phyloP scores from a whole-genome alignment of 2,797 vertebrate genomes.

The Ibycter americanus region DNA sequence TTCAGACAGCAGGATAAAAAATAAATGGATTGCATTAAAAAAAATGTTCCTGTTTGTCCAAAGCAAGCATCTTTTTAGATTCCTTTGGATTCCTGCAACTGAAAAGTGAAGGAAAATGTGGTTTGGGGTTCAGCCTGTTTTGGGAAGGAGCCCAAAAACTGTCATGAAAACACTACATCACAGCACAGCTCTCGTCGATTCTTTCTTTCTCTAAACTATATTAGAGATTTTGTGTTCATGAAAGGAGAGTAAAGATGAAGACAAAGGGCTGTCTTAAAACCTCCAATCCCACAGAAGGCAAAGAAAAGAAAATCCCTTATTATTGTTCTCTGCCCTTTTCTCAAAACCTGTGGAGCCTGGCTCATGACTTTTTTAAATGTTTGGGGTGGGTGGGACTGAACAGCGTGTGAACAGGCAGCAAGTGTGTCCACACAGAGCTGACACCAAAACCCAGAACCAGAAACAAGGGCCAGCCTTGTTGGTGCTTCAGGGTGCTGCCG shows the following conservation, averaged over 20 bases:
- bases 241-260: neutral
- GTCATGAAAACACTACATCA: neutral
- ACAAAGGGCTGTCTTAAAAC: neutral
- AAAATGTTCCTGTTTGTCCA: constrained; percentile 10
- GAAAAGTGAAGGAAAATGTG: neutral
- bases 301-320: neutral
- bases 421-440: neutral
- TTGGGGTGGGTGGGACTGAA: neutral
- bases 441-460: neutral
- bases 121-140: neutral
- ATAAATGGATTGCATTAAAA: neutral
- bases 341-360: neutral
- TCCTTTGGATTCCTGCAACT: neutral
- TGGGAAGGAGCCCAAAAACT: neutral
- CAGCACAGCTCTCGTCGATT: neutral
- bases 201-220: neutral
- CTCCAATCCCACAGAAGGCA: neutral
- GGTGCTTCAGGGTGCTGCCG: neutral
- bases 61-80: neutral
- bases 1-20: constrained; percentile 19
- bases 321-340: neutral
- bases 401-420: neutral
- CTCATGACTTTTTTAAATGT: accelerated
- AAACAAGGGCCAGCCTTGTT: neutral
- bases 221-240: neutral